Evolutionary conservation across 2,888 invertebrate species (phyloP), one percentile per base, ranked within the genome.

Genomic region (Melinaea marsaeus): DNA sequence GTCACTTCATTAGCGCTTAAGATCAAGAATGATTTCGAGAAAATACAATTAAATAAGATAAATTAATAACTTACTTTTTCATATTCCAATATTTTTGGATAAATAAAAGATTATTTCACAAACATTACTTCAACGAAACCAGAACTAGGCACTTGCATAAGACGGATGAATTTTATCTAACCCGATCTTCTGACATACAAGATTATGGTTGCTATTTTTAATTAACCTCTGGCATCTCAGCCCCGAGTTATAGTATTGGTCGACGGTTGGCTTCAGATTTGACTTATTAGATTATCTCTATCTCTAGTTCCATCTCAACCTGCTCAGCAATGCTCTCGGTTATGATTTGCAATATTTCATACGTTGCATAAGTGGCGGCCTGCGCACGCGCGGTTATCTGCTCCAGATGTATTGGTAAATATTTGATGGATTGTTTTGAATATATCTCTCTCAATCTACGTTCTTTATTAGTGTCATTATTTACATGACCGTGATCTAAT

Each of bases 281-380:
- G 83, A 88, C 86, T 90, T 90, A 89, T 88, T 88, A 90, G 90
- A 90, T 90, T 90, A 89, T 78, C 82, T 84, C 79, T 88, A 90
- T 88, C 90, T 84, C 74, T 75, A 80, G 84, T 82, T 80, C 79
- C 85, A 90, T 90, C 90, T 86, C 70, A 68, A 72, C 67, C 71
- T 72, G 81, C 78, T 76, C 70, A 75, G 79, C 74, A 77, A 77
- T 75, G 68, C 69, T 70, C 71, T 75, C 71, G 79, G 79, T 85
- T 84, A 81, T 84, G 85, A 85, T 85, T 84, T 78, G 89, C 88
- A 88, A 87, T 86, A 89, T 88, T 87, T 86, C 82, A 86, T 61
- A 57, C 56, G 76, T 88, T 88, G 83, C 87, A 85, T 86, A 88
- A 88, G 83, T 80, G 77, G 75, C 71, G 72, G 76, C 73, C 71